Conservation (phyloP, 2,797 vertebrate species). For the Neostethus bicornis region DNA sequence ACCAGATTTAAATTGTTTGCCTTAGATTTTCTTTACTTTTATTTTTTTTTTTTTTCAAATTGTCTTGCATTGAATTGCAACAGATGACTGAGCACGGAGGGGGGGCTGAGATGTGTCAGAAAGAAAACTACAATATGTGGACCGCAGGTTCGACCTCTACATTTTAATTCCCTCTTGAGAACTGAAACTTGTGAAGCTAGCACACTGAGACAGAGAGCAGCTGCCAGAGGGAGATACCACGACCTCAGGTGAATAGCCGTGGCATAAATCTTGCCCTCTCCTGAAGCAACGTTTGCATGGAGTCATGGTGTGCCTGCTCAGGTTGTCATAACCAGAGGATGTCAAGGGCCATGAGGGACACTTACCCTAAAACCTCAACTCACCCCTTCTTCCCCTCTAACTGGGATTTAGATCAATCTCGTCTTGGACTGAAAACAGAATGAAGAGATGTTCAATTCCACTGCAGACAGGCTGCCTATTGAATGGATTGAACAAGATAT, state of each 20-base stretch:
- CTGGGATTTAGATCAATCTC: slow-evolving; percentile 57
- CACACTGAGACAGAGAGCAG: slow-evolving; percentile 59
- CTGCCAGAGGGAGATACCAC: slow-evolving; percentile 52
- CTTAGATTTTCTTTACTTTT: background rate
- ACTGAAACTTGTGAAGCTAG: slow-evolving; percentile 49
- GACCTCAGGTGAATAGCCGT: slow-evolving; percentile 46
- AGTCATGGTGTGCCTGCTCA: slow-evolving; percentile 39
- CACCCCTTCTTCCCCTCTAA: slow-evolving; percentile 25
- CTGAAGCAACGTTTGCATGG: slow-evolving; percentile 30
- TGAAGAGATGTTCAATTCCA: slow-evolving; percentile 44
- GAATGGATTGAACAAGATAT: slow-evolving; percentile 12
- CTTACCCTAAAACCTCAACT: slow-evolving; percentile 55
- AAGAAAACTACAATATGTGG: slow-evolving; percentile 19
- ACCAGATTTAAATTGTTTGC: background rate
- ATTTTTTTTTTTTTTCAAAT: background rate
- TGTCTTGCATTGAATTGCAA: background rate
- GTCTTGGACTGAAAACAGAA: slow-evolving; percentile 47
- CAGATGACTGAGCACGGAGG: background rate
- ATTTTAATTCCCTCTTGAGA: slow-evolving; percentile 40
- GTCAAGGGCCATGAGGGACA: slow-evolving; percentile 61
- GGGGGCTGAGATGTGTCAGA: slow-evolving; percentile 9
- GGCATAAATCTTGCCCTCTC: slow-evolving; percentile 53
- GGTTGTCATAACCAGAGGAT: slow-evolving; percentile 64
- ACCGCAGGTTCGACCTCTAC: slow-evolving; percentile 26
- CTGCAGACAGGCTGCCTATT: slow-evolving; percentile 19